Conservation (phyloP, 2,888 invertebrate species). For the Bellardia bayeri region DNA sequence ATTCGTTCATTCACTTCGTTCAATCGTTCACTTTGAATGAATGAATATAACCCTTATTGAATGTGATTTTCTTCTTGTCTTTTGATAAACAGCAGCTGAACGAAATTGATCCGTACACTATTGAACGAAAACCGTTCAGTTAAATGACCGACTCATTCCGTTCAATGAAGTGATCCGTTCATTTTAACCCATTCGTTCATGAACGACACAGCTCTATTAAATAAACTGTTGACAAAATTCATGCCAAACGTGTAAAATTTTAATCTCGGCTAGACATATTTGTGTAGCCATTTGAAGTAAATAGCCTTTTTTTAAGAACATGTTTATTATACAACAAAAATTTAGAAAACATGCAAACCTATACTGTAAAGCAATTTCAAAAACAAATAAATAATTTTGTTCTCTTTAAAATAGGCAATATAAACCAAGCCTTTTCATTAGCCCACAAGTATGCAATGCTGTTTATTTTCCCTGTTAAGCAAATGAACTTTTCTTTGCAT, state of each 20-base stretch:
- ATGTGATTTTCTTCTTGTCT: too few relatives aligned
- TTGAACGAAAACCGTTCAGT: too few relatives aligned
- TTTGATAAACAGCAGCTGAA: too few relatives aligned
- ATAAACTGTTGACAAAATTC: background rate
- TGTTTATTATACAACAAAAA: background rate
- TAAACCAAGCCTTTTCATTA: conserved; percentile 24
- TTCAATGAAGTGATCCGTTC: too few relatives aligned
- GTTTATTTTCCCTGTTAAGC: background rate
- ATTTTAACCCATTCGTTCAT: too few relatives aligned
- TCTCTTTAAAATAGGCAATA: conserved; percentile 41
- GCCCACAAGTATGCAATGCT: conserved; percentile 58
- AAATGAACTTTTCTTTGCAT: conserved; percentile 35
- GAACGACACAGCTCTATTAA: too few relatives aligned
- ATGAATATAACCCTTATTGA: too few relatives aligned
- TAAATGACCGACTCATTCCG: too few relatives aligned
- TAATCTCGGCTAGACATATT: conserved; percentile 47
- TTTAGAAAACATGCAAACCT: background rate
- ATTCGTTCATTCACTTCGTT: too few relatives aligned
- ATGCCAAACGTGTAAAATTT: background rate
- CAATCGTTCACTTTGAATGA: too few relatives aligned
- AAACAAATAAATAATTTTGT: conserved; percentile 37
- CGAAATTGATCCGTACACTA: too few relatives aligned
- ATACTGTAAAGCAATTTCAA: conserved; percentile 42
- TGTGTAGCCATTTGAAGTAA: background rate
- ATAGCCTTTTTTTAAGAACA: background rate